Evolutionary conservation across 2,797 vertebrate genomes (phyloP).

Genomic region (Coreius guichenoti): DNA sequence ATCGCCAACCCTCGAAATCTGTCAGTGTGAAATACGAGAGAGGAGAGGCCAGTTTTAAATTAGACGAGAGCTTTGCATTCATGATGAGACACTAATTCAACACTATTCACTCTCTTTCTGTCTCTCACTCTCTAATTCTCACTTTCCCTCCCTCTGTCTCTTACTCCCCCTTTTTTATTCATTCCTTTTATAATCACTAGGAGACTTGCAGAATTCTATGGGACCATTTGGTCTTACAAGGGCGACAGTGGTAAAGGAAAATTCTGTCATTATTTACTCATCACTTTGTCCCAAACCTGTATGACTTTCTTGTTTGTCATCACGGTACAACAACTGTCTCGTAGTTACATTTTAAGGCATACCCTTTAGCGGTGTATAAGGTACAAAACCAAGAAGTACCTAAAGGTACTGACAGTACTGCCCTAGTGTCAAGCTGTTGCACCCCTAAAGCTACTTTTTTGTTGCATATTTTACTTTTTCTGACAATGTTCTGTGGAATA

Average conservation of each 20-base stretch:
- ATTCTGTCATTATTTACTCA: neutral
- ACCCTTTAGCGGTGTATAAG: neutral
- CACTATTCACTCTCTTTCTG: constrained; percentile 32
- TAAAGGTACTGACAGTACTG: neutral
- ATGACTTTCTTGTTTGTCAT: neutral
- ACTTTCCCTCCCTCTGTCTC: constrained; percentile 22
- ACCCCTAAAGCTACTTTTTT: neutral
- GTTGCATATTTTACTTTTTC: neutral
- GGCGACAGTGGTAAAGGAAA: constrained; percentile 62
- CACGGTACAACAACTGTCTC: neutral
- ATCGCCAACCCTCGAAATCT: neutral
- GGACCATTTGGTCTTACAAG: constrained; percentile 14
- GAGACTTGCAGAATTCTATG: constrained; percentile 52
- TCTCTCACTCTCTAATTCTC: constrained; percentile 18
- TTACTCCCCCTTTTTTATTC: neutral
- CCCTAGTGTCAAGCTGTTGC: neutral
- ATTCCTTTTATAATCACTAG: neutral
- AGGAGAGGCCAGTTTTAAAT: constrained; percentile 49
- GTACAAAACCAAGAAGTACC: no score
- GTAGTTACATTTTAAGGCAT: neutral
- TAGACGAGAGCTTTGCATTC: constrained; percentile 39
- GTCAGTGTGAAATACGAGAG: constrained; percentile 18
- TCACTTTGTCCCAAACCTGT: neutral
- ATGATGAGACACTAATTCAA: constrained; percentile 51
- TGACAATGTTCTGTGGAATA: neutral